Percentiles rank a stretch among this genome's conserved stretches.
These are phyloP conservation scores for Aplodontia rufa DNA, from an alignment of 2,113 vertebrate genomes.

Conservation along the genomic window DNA sequence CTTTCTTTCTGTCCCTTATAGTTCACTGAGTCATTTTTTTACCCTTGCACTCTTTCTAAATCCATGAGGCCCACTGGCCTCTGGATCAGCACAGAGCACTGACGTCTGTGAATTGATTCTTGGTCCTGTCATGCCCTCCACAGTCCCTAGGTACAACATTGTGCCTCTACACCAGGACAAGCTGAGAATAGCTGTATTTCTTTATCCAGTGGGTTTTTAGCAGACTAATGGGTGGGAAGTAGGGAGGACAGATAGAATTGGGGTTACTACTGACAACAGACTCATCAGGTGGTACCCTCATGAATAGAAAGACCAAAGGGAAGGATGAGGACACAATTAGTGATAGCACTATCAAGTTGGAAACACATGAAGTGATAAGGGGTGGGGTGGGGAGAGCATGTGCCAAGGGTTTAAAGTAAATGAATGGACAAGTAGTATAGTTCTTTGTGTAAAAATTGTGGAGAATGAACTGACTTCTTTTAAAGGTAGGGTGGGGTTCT, in stretches of 20 bases:
- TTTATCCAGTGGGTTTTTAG: neutral
- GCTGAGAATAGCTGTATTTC: neutral
- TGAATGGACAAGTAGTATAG: neutral
- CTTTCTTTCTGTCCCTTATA: neutral
- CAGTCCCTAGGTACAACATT: neutral
- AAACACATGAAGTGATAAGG: neutral
- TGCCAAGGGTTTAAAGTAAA: neutral
- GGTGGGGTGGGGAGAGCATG: no score
- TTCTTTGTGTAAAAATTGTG: neutral
- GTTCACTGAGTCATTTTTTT: neutral
- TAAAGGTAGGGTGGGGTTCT: neutral
- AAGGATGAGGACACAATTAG: neutral
- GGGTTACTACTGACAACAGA: neutral
- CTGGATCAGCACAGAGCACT: neutral
- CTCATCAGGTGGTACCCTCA: neutral
- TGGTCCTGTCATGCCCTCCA: neutral
- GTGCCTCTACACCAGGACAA: neutral
- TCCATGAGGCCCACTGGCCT: neutral
- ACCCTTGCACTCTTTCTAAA: conserved; percentile 1
- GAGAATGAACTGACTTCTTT: neutral
- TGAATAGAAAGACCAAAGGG: neutral
- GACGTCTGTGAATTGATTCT: neutral
- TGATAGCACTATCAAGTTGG: neutral
- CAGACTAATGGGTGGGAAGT: neutral
- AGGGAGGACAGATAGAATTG: neutral